phyloP scores from a whole-genome alignment of 1,140 invertebrate species.

The Maconellicoccus hirsutus region DNA sequence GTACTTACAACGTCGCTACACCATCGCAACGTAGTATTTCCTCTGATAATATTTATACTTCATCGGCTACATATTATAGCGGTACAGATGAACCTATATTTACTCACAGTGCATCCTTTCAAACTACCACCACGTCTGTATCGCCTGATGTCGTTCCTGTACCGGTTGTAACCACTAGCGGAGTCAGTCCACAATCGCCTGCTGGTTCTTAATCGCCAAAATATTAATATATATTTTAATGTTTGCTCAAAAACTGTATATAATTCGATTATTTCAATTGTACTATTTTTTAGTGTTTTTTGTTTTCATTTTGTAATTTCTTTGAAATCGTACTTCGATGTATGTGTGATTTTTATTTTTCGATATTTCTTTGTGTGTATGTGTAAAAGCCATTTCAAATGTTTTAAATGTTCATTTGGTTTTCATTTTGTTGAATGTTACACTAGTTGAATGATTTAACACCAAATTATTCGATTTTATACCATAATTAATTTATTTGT shows the following conservation, averaged over 20 bases:
- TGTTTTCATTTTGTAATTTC: not conserved
- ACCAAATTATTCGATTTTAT: not conserved
- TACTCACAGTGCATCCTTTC: not conserved
- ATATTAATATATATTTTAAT: not conserved
- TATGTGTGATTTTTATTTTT: not conserved
- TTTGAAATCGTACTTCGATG: not conserved
- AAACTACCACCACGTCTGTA: not conserved
- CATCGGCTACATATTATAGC: not conserved
- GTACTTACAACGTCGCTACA: not conserved
- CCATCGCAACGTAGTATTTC: conserved; percentile 5
- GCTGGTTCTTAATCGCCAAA: not conserved
- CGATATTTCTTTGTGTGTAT: too few species aligned
- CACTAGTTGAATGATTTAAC: not conserved
- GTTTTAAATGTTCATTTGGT: not conserved
- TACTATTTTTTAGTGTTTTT: not conserved
- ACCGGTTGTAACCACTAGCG: not conserved
- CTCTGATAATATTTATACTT: conserved; percentile 10
- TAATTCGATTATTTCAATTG: not conserved
- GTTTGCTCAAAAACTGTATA: not conserved
- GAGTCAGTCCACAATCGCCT: not conserved
- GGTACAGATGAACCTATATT: not conserved
- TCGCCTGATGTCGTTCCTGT: not conserved
- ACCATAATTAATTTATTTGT: not conserved
- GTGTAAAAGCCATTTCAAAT: not conserved
- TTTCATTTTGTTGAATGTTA: not conserved